Percentiles rank a stretch among this genome's conserved stretches.
Evolutionary conservation across 2,888 invertebrate species (phyloP).

Genomic region (Clunio marinus): DNA sequence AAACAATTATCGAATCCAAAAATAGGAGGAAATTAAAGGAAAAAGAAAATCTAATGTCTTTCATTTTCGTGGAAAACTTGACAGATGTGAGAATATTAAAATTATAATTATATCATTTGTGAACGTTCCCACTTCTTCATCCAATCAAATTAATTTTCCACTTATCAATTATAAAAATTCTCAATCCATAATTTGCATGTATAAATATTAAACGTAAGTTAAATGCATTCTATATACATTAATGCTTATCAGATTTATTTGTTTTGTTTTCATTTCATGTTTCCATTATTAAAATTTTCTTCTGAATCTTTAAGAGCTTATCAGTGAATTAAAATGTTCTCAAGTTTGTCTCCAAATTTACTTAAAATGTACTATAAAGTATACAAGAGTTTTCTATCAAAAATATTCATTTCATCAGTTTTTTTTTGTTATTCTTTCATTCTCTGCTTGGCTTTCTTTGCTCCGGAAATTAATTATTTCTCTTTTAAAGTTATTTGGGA

Average conservation of each 20-base stretch:
- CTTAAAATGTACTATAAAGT: neutral
- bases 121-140: neutral
- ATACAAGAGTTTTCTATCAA: conserved; percentile 9
- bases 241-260: neutral
- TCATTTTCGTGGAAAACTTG: too few relatives aligned
- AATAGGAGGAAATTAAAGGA: too few relatives aligned
- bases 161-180: too few relatives aligned
- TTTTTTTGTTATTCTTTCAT: too few relatives aligned
- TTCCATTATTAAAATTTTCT: neutral
- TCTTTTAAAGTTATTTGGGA: too few relatives aligned
- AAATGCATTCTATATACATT: conserved; percentile 4
- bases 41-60: too few relatives aligned
- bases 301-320: neutral
- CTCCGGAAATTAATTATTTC: too few relatives aligned
- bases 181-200: too few relatives aligned
- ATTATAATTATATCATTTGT: too few relatives aligned
- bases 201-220: conserved; percentile 20
- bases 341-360: neutral
- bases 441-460: neutral
- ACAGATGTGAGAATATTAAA: too few relatives aligned
- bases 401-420: neutral
- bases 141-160: neutral
- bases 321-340: neutral
- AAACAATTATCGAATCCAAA: too few relatives aligned
- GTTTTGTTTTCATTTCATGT: too few relatives aligned